Evolutionary conservation across 2,113 vertebrate genomes (phyloP), one percentile per base, ranked within the genome.

Genomic region (Carassius carassius): DNA sequence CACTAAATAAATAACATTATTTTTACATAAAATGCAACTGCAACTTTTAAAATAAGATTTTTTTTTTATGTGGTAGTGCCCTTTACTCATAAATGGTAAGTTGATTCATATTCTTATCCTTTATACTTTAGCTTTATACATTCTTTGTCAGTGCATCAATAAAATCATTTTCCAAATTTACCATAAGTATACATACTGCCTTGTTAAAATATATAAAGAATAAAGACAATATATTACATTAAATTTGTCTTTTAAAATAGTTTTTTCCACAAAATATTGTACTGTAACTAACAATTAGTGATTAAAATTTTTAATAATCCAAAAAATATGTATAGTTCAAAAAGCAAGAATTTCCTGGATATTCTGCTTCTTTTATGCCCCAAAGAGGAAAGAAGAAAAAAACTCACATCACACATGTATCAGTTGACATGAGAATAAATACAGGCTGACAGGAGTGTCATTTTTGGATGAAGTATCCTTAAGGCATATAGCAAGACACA

Each of bases 401-500:
- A 58, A 25, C 54, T 76, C 44, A 11, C 49, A 49, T 76, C 74
- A 76, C 14, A 29, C 73, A 51, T 54, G 49, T 54, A 76, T 51
- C 23, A 76, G 17, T 54, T 54, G 74, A 76, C 54, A 8, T 37
- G 19, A 80, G 29, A 32, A 12, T 37, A 81, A 32, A 58, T 81
- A 88, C 23, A 85, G 78, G 35, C 16, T 65, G 60, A 25, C 49
- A 41, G 16, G 29, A 37, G 25, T 70, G 44, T 72, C 25, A 80
- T 82, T 29, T 82, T 35, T 17, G 37, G 41, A 41, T 81, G 17
- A 67, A 81, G 17, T 81, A 1, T 81, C 78, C 44, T 81, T 32
- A 81, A 67, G 60, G 44, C 78, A 81, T 69, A 49, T 23, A 21
- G 25, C 78, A 19, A 8, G 62, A 69, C n/a, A 32, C 78, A 7